Evolutionary conservation across 2,888 invertebrate genomes (phyloP).

Genomic region (Augochlorella aurata): DNA sequence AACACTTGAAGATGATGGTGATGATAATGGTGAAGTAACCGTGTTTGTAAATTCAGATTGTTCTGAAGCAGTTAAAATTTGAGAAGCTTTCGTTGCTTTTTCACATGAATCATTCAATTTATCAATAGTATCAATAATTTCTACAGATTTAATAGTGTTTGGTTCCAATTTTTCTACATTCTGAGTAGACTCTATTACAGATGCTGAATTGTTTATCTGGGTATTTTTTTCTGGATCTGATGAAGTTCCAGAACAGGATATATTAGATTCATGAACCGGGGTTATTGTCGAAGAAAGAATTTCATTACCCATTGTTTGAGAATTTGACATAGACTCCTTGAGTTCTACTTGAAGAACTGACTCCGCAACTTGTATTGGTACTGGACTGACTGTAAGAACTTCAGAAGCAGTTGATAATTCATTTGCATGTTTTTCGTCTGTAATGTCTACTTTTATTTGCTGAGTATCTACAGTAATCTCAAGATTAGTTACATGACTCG

Average conservation of each 20-base stretch:
- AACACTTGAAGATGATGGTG: constrained; percentile 2
- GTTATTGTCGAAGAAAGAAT: constrained; percentile 74
- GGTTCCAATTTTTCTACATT: constrained; percentile 10
- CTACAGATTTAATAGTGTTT: not conserved
- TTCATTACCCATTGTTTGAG: constrained; percentile 70
- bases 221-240: constrained; percentile 23
- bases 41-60: constrained; percentile 10
- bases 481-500: constrained; percentile 18
- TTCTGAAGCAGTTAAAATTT: constrained; percentile 6
- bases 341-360: constrained; percentile 77
- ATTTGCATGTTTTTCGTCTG: constrained; percentile 49
- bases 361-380: constrained; percentile 79
- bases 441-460: constrained; percentile 21
- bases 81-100: constrained; percentile 6
- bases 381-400: constrained; percentile 65
- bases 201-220: constrained; percentile 39
- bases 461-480: constrained; percentile 20
- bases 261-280: constrained; percentile 72
- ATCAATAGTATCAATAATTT: constrained; percentile 15
- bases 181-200: constrained; percentile 3
- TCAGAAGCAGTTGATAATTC: constrained; percentile 53
- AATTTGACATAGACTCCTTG: constrained; percentile 75
- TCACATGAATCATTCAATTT: constrained; percentile 16
- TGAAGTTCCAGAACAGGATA: constrained; percentile 46
- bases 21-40: constrained; percentile 1